Conservation (phyloP, 2,113 vertebrate genomes). For the Desmodus rotundus region DNA sequence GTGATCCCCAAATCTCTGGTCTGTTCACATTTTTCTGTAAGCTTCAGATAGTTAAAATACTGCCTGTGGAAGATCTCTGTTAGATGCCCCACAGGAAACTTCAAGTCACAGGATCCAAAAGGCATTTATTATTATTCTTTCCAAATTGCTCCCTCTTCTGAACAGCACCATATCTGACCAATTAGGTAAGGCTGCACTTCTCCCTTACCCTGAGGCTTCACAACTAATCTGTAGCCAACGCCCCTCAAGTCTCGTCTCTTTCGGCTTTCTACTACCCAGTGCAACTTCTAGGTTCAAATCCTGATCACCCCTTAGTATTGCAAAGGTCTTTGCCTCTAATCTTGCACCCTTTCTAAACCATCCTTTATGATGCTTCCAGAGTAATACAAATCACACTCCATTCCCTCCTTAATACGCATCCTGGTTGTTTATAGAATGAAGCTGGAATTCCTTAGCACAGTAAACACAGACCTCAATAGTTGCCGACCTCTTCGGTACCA, state of each 20-base stretch:
- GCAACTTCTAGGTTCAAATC: neutral
- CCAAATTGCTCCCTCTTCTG: neutral
- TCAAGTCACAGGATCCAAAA: neutral
- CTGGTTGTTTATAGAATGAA: neutral
- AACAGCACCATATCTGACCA: neutral
- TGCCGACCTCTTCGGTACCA: neutral
- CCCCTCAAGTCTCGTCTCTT: neutral
- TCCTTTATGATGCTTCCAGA: neutral
- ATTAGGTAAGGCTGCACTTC: neutral
- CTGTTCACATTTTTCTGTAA: neutral
- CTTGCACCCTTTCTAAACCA: neutral
- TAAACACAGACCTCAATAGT: neutral
- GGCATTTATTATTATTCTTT: neutral
- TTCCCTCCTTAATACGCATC: neutral
- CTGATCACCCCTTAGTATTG: neutral
- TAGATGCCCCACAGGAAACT: neutral
- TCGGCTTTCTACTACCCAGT: neutral
- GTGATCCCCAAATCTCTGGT: neutral
- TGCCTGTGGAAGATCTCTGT: neutral
- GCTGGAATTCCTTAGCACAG: neutral
- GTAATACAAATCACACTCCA: neutral
- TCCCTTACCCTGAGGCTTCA: neutral
- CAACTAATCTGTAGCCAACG: neutral
- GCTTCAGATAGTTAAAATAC: neutral
- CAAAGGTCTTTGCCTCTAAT: neutral